Percentiles rank a stretch among this genome's conserved stretches.
phyloP scores from a whole-genome alignment of 2,888 invertebrate species.

The Yponomeuta evonymella region DNA sequence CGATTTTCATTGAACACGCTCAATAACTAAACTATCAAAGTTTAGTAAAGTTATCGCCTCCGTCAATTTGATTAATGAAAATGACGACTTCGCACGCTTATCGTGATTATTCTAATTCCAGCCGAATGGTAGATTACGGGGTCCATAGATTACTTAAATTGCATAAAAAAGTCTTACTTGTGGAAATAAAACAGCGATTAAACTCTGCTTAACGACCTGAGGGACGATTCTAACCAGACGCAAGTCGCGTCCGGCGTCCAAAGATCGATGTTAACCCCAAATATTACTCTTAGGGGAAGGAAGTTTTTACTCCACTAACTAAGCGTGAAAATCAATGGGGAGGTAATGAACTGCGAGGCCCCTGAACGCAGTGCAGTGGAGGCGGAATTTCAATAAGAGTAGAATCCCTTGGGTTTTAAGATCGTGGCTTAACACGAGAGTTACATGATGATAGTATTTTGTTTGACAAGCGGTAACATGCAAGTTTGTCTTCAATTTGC shows the following conservation, averaged over 20 bases:
- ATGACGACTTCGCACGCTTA: neutral
- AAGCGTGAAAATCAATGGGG: constrained; percentile 44
- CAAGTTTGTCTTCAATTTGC: too few relatives aligned
- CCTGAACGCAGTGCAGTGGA: constrained; percentile 2
- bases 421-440: neutral
- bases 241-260: neutral
- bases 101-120: neutral
- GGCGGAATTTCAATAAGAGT: constrained; percentile 32
- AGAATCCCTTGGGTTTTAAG: neutral
- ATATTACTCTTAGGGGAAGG: constrained; percentile 29
- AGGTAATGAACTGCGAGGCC: constrained; percentile 40
- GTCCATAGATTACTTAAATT: neutral
- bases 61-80: too few relatives aligned
- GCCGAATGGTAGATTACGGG: neutral
- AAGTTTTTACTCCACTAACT: constrained; percentile 62
- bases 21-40: too few relatives aligned
- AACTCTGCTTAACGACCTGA: neutral
- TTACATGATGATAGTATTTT: too few relatives aligned
- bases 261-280: constrained; percentile 10
- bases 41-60: too few relatives aligned
- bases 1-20: too few relatives aligned
- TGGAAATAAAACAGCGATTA: neutral
- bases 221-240: neutral
- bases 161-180: neutral
- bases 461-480: too few relatives aligned